Percentiles rank a stretch among this genome's conserved stretches.
phyloP scores from a whole-genome alignment of 53 echinoderm and acorn worm genomes.

The Temnopleurus reevesii region DNA sequence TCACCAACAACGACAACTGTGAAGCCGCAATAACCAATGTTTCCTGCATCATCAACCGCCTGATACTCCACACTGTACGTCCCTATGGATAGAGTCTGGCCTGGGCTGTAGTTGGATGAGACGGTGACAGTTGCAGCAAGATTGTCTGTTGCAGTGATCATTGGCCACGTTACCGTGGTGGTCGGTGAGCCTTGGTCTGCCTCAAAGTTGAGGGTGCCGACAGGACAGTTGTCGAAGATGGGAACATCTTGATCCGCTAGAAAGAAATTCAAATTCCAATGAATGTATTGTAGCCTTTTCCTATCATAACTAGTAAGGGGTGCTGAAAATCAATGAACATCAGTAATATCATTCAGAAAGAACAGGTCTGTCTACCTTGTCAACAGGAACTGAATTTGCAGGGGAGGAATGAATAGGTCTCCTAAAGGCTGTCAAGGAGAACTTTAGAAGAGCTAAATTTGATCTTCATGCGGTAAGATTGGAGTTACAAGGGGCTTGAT shows the following conservation, averaged over 20 bases:
- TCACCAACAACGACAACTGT: slow-evolving; percentile 54
- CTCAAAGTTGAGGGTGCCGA: slow-evolving; percentile 43
- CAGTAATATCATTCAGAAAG: too few species aligned
- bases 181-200: slow-evolving; percentile 8
- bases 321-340: too few species aligned
- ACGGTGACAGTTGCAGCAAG: neutral
- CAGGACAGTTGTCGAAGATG: slow-evolving; percentile 46
- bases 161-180: slow-evolving; percentile 27
- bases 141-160: slow-evolving; percentile 34
- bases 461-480: too few species aligned
- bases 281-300: too few species aligned
- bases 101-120: slow-evolving; percentile 28
- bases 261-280: neutral
- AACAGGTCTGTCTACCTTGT: too few species aligned
- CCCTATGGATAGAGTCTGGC: slow-evolving; percentile 11
- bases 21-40: slow-evolving; percentile 64
- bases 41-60: slow-evolving; percentile 48
- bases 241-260: slow-evolving; percentile 23
- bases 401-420: too few species aligned
- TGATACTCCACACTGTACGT: slow-evolving; percentile 53
- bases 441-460: too few species aligned
- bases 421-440: too few species aligned
- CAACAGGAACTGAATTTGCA: too few species aligned
- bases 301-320: too few species aligned
- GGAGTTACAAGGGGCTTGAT: too few species aligned